Evolutionary conservation across 2,888 invertebrate genomes (phyloP).

Genomic region (Zele albiditarsus): DNA sequence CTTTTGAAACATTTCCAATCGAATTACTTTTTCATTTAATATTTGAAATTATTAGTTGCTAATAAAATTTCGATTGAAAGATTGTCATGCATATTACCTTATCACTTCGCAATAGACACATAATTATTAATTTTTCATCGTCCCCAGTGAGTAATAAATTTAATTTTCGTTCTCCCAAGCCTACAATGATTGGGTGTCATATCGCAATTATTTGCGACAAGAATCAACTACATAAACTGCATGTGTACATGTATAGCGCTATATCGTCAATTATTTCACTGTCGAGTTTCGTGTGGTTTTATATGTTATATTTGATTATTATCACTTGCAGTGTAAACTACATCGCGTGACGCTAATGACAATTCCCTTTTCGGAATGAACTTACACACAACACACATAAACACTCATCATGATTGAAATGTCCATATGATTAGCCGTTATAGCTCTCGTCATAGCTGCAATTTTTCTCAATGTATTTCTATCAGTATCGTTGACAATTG

Average conservation of each 20-base stretch:
- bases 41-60: no score
- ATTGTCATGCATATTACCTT: neutral
- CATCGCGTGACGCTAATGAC: conserved; percentile 48
- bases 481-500: conserved; percentile 22
- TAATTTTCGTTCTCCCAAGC: neutral
- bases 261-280: neutral
- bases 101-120: neutral
- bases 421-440: no score
- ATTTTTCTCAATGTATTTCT: neutral
- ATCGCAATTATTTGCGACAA: conserved; percentile 30
- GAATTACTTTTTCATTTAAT: neutral
- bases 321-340: conserved; percentile 47
- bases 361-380: neutral
- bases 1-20: neutral
- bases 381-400: no score
- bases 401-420: no score
- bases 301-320: conserved; percentile 57
- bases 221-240: neutral
- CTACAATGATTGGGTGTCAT: conserved; percentile 13
- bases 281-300: conserved; percentile 21
- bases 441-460: neutral
- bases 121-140: conserved; percentile 47
- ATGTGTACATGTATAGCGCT: neutral
- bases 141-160: conserved; percentile 28
- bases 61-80: no score